Base-by-base conservation (phyloP, 2,797 vertebrate species). In the Glossophaga mutica region DNA sequence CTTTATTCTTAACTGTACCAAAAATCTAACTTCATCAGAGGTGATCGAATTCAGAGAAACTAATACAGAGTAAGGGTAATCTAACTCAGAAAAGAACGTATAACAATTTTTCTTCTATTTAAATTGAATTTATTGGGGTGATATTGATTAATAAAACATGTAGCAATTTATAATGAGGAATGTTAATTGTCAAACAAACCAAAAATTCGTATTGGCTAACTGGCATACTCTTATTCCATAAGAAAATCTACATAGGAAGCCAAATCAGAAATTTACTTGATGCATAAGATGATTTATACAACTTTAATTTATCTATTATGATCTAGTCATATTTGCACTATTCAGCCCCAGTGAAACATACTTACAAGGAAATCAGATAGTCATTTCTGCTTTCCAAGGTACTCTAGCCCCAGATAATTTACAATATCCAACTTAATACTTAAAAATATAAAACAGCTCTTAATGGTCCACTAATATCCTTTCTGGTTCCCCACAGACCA, bases 191-290 rank as follows among this genome's bases (percentile, higher is more conserved):
- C 37, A n/a, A 90, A 10, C 21, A 92, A 86, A 70, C 2, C 15
- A 67, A 84, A 87, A 78, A n/a, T 65, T 94, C 57, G 46, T 86
- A 11, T 77, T 87, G 42, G 62, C 65, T 68, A 48, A 73, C 12
- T 65, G 59, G 73, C 50, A 87, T 10, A 70, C 62, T 18, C 29
- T 85, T 65, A 74, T 34, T n/a, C 26, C 9, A 24, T 87, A 87
- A 91, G 57, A 91, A 95, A 70, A 70, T 85, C 26, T 57, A 85
- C 32, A 48, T 85, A n/a, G 83, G 44, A 93, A 76, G 4, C 39
- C 50, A 94, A 88, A 65, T 68, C 21, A 88, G 77, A 91, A 88
- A 71, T 96, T 85, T 44, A 65, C 32, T 68, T 82, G 32, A 67
- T 94, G 59, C 55, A 26, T 77, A 82, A 89, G 44, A 78, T 88